Percentiles rank a stretch among this genome's conserved stretches.
phyloP scores from a whole-genome alignment of 1,140 invertebrate genomes.

The Zophobas morio region DNA sequence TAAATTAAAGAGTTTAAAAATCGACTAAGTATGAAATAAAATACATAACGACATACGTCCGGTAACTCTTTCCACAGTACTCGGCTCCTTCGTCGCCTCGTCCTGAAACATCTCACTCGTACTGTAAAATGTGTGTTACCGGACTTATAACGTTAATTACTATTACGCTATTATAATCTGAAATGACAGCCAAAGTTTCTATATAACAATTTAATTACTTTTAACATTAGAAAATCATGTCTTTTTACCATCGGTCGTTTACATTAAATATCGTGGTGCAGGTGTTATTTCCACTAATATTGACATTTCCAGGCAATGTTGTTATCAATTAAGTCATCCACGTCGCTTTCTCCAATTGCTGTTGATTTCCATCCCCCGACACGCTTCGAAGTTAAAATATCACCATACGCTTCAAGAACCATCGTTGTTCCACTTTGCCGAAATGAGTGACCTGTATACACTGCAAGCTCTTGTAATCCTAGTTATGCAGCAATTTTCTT shows the following conservation, averaged over 20 bases:
- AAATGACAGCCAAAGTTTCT: not conserved
- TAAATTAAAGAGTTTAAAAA: too few relatives aligned
- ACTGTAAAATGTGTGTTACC: too few relatives aligned
- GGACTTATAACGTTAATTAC: too few relatives aligned
- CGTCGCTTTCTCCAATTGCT: not conserved
- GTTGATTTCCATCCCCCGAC: not conserved
- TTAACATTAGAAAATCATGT: not conserved
- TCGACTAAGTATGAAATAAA: too few relatives aligned
- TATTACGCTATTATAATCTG: too few relatives aligned
- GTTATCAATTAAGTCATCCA: not conserved
- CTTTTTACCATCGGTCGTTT: not conserved
- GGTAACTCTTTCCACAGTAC: too few relatives aligned
- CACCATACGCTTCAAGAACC: not conserved
- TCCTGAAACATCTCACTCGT: too few relatives aligned
- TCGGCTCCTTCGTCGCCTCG: too few relatives aligned
- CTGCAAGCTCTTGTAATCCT: not conserved
- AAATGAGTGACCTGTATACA: slow-evolving; percentile 1
- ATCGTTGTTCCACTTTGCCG: not conserved
- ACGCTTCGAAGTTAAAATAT: not conserved
- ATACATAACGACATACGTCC: too few relatives aligned
- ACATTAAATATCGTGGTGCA: not conserved
- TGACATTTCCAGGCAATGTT: not conserved
- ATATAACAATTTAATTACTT: not conserved
- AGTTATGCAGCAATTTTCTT: not conserved
- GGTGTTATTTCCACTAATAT: not conserved